Evolutionary conservation across 2,113 vertebrate species (phyloP), one percentile per base, ranked within the genome.

Genomic region (Calypte anna): DNA sequence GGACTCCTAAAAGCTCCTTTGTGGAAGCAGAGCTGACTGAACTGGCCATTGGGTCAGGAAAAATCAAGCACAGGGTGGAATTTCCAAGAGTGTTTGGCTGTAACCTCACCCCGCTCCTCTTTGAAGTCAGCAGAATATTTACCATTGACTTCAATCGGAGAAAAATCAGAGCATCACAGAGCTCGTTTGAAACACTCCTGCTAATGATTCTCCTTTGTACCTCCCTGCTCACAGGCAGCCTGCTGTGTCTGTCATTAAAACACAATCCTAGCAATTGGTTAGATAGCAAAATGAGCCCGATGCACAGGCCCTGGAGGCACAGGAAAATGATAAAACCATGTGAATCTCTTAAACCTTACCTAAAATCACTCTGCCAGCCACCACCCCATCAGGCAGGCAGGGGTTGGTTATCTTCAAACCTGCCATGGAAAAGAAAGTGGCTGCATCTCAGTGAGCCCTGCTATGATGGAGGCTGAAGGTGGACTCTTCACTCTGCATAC

Each of bases 121-220:
- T 94, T 95, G 91, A 96, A 96, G 82, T 88, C 87, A 53, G 72
- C 25, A 51, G 94, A 85, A 85, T 82, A 92, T 89, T 95, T 82
- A 89, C 80, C 82, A 69, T 86, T 5, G 3, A 43, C 70, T 85
- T 81, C 72, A 88, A 18, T 14, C 14, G 23, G 28, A 48, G 77
- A 43, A 48, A 78, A 93, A 91, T 83, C 54, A 72, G 88, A 69
- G 57, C 80, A 50, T 90, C 75, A 15, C 11, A 1, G 73, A 75
- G 44, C 5, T 6, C 1, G 5, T 51, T 69, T 66, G 85, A 91
- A 91, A 81, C 11, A 3, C 44, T 90, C 43, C 13, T 19, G 63
- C 20, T 91, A 62, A 91, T 14, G 74, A 88, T 83, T 68, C 79
- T 74, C 90, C 67, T 92, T 91, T 91, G 54, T 85, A 70, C 7